Conservation (phyloP, 2,797 vertebrate genomes). For the Sarcophilus harrisii region DNA sequence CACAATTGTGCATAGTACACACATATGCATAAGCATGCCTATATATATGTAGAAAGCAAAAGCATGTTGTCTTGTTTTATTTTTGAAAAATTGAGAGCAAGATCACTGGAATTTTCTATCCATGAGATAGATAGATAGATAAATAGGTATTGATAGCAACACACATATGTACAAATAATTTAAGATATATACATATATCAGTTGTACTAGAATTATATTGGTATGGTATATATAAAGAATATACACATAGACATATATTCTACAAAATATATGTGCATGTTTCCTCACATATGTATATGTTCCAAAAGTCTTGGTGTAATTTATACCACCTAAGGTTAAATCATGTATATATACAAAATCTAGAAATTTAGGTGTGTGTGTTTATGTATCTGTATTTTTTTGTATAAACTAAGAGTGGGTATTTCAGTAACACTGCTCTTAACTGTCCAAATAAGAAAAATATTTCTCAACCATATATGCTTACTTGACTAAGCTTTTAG, state of each 20-base stretch:
- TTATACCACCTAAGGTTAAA: not conserved
- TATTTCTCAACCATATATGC: not conserved
- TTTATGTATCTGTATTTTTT: not conserved
- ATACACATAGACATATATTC: not conserved
- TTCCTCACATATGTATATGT: no score
- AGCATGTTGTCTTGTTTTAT: not conserved
- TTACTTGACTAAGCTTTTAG: constrained; percentile 53
- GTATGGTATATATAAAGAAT: not conserved
- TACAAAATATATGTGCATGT: not conserved
- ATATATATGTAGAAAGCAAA: not conserved
- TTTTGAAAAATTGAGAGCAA: not conserved
- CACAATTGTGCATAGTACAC: not conserved
- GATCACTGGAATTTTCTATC: not conserved
- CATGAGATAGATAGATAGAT: not conserved
- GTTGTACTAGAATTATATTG: not conserved
- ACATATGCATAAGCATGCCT: not conserved
- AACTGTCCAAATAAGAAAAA: constrained; percentile 37
- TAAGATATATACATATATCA: not conserved
- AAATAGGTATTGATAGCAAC: not conserved
- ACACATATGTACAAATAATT: not conserved
- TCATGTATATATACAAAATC: no score
- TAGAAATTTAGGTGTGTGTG: not conserved
- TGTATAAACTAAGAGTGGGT: not conserved
- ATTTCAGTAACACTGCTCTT: not conserved
- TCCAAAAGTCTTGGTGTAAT: not conserved